Evolutionary conservation across 1,140 invertebrate species (phyloP), one percentile per base, ranked within the genome.

Genomic region (Acromyrmex heyeri): DNA sequence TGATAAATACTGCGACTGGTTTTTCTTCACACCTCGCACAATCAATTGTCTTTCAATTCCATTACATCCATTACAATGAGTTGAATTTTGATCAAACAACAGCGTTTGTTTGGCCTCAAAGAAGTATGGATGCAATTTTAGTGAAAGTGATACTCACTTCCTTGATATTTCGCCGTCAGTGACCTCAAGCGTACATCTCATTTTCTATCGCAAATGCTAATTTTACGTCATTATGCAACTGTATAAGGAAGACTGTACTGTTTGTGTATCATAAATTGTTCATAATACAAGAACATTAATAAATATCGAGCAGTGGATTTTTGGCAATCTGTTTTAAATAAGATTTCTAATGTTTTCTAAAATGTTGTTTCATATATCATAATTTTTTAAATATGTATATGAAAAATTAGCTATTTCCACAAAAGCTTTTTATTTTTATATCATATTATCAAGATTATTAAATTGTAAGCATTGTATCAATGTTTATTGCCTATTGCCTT

Each of bases 121-220:
- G 5, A 38, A 3, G 59, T 70, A 87, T 76, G 44, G 59, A 38
- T 10, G 55, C 16, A 70, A 82, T 76, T 82, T 44, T 55, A 92
- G 93, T 93, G 93, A 94, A 94, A 94, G 93, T 93, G 91, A 92
- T 92, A 90, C 83, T 16, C 55, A 85, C 88, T 92, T 92, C 90
- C 87, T 87, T 78, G 70, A 88, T 92, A 88, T 89, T 82, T 87
- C 75, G 21, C 61, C 70, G 53, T 72, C 67, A 72, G 55, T 83
- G 24, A 64, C 44, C 34, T 44, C 53, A 12, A 55, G 57, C 34
- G 61, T 72, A 65, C 82, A 50, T 88, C 78, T 86, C 44, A 82
- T 65, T 64, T 67, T 67, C 50, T 77, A 30, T n/a, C n/a, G 12
- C 18, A 14, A 50, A 57, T 59, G 55, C n/a, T 57, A 18, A 55